Evolutionary conservation across 1,140 invertebrate genomes (phyloP), one percentile per base, ranked within the genome.

Genomic region (Hylaeus volcanicus): DNA sequence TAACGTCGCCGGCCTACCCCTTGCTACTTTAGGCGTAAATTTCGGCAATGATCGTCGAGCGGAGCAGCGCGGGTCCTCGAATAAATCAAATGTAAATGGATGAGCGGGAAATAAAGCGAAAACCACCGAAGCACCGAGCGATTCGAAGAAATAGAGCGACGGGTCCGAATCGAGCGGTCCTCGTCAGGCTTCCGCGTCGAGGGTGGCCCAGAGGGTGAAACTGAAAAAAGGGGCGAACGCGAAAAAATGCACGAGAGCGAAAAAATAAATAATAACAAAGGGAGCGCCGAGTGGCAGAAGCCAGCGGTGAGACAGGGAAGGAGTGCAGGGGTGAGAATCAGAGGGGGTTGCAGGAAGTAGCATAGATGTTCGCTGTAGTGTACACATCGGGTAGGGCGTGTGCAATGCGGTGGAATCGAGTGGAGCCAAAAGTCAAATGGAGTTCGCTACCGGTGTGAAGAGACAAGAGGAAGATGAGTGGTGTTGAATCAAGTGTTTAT

Each of bases 391-490:
- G 60, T 78, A 68, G 85, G 77, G 85, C 81, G 85, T 80, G 86
- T 87, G 86, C 78, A 86, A 87, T 86, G 86, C 86, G 85, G 85
- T 81, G 82, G 82, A 87, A 87, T 87, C 78, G 86, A 87, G 85
- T 86, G 74, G 78, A 87, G 71, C 51, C 78, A 82, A 86, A 86
- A 87, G 86, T 87, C 82, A 87, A 87, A 86, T 84, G 84, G 80
- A 86, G 85, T 65, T 83, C 43, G 72, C 39, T 70, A 48, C 41
- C 53, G 58, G 53, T 76, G 82, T 60, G 69, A 85, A 74, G 51
- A 75, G 70, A 84, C 48, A n/a, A 74, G 72, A 76, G 63, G 74
- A 69, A 82, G 74, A 85, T 53, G 70, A 78, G 79, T 85, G 61
- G 70, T 71, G 84, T 78, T 41, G 66, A 76, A 79, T 85, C 79